Percentiles rank a stretch among this genome's conserved stretches.
Conservation (phyloP, 2,797 vertebrate species). For the Megalops cyprinoides region DNA sequence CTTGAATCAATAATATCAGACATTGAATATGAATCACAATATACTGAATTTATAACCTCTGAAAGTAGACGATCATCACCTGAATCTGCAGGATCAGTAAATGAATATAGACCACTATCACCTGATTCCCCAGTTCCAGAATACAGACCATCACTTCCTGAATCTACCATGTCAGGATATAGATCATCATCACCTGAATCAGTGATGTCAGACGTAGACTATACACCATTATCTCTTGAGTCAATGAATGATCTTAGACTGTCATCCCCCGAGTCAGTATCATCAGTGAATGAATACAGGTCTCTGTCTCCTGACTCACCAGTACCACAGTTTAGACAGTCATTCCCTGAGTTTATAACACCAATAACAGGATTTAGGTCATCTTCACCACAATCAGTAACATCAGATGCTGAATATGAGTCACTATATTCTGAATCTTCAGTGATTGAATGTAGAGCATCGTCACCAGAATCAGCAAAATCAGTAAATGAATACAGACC, state of each 20-base stretch:
- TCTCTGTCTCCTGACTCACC: slow-evolving; percentile 60
- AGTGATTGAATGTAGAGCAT: slow-evolving; percentile 44
- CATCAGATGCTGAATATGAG: slow-evolving; percentile 50
- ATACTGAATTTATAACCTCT: slow-evolving; percentile 36
- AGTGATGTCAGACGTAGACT: slow-evolving; percentile 43
- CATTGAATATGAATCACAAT: slow-evolving; percentile 40
- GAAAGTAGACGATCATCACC: slow-evolving; percentile 27
- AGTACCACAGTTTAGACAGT: slow-evolving; percentile 53
- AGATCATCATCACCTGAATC: slow-evolving; percentile 46
- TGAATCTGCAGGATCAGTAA: slow-evolving; percentile 43
- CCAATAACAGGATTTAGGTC: slow-evolving; percentile 22
- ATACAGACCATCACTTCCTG: slow-evolving; percentile 48
- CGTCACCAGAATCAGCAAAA: slow-evolving; percentile 53
- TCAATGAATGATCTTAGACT: slow-evolving; percentile 34
- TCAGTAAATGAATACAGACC: slow-evolving; percentile 42
- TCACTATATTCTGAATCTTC: slow-evolving; percentile 56
- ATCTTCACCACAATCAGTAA: slow-evolving; percentile 42
- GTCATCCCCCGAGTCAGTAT: slow-evolving; percentile 45
- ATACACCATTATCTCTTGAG: slow-evolving; percentile 32
- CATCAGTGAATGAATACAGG: slow-evolving; percentile 44
- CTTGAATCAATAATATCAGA: slow-evolving; percentile 47
- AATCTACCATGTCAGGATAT: slow-evolving; percentile 12
- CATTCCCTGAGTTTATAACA: slow-evolving; percentile 42
- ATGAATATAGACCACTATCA: slow-evolving; percentile 44
- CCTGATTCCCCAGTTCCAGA: slow-evolving; percentile 64